Conservation (phyloP, 2,797 vertebrate species). For the Oophaga sylvatica region DNA sequence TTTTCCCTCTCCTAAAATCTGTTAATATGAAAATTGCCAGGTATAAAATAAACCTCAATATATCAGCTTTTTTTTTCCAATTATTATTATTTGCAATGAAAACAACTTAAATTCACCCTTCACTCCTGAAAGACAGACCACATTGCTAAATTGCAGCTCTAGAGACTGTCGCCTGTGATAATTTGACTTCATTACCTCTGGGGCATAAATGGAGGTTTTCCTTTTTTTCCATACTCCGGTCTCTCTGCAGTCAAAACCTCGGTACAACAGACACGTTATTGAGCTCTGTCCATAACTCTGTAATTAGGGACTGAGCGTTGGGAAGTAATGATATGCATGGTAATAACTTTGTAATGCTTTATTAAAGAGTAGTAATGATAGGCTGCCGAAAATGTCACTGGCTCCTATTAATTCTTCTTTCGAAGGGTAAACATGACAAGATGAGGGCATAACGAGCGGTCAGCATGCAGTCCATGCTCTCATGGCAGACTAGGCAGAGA, state of each 20-base stretch:
- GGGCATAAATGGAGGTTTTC: constrained; percentile 80
- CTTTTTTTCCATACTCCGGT: constrained; percentile 79
- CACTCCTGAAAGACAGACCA: constrained; percentile 72
- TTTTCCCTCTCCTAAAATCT: background rate
- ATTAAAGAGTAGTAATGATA: constrained; percentile 58
- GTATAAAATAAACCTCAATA: constrained; percentile 77
- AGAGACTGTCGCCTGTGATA: constrained; percentile 80
- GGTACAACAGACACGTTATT: constrained; percentile 78
- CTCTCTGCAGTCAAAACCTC: constrained; percentile 60
- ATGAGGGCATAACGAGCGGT: constrained; percentile 11
- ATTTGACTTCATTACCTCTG: constrained; percentile 90
- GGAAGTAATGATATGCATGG: constrained; percentile 54
- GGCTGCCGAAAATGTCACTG: constrained; percentile 39
- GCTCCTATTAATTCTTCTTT: constrained; percentile 45
- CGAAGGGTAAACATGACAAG: constrained; percentile 34
- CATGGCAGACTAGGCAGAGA: constrained; percentile 6
- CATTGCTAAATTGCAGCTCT: constrained; percentile 74
- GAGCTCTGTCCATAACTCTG: constrained; percentile 72
- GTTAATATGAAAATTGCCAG: constrained; percentile 89
- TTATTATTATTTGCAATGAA: constrained; percentile 83
- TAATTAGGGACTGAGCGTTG: constrained; percentile 63
- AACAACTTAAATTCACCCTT: constrained; percentile 76
- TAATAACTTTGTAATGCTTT: constrained; percentile 56
- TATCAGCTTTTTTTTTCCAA: constrained; percentile 67
- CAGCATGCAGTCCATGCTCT: background rate